Percentiles rank a stretch among this genome's conserved stretches.
phyloP scores from a whole-genome alignment of 2,797 vertebrate species.

The Sebastes trivittatus region DNA sequence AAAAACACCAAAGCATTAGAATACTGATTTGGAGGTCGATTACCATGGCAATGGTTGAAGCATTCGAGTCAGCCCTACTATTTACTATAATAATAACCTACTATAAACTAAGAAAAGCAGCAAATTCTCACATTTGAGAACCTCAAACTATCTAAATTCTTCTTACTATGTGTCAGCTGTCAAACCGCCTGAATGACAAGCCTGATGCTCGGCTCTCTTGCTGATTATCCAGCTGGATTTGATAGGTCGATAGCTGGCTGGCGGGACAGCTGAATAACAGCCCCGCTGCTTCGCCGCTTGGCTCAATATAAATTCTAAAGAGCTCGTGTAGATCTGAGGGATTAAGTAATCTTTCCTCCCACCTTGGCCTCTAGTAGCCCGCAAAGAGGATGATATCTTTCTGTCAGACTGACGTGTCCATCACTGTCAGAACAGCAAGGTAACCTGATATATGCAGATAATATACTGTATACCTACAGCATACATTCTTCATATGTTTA shows the following conservation, averaged over 20 bases:
- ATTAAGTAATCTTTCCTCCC: slow-evolving; percentile 41
- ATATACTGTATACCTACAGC: background rate
- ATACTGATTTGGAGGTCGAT: too few species aligned
- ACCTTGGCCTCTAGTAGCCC: slow-evolving; percentile 12
- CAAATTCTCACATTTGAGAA: background rate
- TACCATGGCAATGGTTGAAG: too few species aligned
- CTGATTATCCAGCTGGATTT: slow-evolving; percentile 42
- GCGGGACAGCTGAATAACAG: slow-evolving; percentile 12
- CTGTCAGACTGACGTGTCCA: slow-evolving; percentile 14
- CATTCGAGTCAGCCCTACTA: too few species aligned
- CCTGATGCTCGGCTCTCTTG: slow-evolving; percentile 17
- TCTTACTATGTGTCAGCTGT: background rate
- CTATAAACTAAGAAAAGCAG: background rate
- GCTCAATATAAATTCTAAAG: slow-evolving; percentile 44
- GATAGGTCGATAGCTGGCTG: slow-evolving; percentile 24
- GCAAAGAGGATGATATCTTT: background rate
- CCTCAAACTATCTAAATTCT: background rate
- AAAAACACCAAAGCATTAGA: too few species aligned
- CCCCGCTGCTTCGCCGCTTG: slow-evolving; percentile 5
- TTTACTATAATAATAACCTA: background rate
- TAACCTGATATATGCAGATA: background rate
- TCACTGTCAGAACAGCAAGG: slow-evolving; percentile 1
- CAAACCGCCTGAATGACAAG: background rate
- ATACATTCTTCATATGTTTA: background rate
- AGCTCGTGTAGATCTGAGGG: slow-evolving; percentile 30